phyloP scores from a whole-genome alignment of 2,888 invertebrate genomes.

The Drosophila barbarae region DNA sequence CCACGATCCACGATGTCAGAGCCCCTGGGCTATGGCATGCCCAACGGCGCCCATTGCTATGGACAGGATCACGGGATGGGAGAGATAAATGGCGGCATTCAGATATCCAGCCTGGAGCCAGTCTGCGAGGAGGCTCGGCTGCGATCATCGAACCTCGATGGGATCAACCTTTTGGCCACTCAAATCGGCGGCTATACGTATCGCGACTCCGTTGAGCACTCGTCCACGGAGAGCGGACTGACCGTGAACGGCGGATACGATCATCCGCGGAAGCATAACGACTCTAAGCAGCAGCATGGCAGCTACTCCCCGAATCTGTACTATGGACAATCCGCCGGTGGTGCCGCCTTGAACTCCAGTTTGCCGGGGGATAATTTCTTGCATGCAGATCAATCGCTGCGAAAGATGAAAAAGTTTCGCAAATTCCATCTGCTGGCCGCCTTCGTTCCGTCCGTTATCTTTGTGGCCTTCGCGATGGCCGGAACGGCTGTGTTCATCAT shows the following conservation, averaged over 20 bases:
- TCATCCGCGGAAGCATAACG: slow-evolving; percentile 54
- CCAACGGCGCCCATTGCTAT: slow-evolving; percentile 25
- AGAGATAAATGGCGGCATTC: slow-evolving; percentile 60
- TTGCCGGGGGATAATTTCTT: slow-evolving; percentile 49
- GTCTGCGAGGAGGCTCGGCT: slow-evolving; percentile 84
- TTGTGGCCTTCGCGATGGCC: slow-evolving; percentile 86
- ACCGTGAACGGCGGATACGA: slow-evolving; percentile 71
- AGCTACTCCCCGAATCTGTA: slow-evolving; percentile 67
- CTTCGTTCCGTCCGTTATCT: slow-evolving; percentile 88
- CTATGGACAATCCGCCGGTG: slow-evolving; percentile 54
- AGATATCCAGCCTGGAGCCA: slow-evolving; percentile 82
- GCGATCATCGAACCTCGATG: slow-evolving; percentile 75
- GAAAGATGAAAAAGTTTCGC: slow-evolving; percentile 78
- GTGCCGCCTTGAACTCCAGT: slow-evolving; percentile 69
- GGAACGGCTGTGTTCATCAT: slow-evolving; percentile 86
- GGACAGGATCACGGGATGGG: slow-evolving; percentile 52
- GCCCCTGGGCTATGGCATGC: slow-evolving; percentile 81
- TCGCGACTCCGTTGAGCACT: slow-evolving; percentile 88
- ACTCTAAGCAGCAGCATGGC: slow-evolving; percentile 59
- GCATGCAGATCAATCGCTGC: slow-evolving; percentile 57
- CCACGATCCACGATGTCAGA: slow-evolving; percentile 92
- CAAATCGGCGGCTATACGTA: slow-evolving; percentile 82
- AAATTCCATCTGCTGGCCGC: slow-evolving; percentile 85
- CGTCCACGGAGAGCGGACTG: slow-evolving; percentile 88
- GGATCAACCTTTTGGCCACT: slow-evolving; percentile 56